phyloP scores from a whole-genome alignment of 2,113 vertebrate genomes.

The Nestor notabilis region DNA sequence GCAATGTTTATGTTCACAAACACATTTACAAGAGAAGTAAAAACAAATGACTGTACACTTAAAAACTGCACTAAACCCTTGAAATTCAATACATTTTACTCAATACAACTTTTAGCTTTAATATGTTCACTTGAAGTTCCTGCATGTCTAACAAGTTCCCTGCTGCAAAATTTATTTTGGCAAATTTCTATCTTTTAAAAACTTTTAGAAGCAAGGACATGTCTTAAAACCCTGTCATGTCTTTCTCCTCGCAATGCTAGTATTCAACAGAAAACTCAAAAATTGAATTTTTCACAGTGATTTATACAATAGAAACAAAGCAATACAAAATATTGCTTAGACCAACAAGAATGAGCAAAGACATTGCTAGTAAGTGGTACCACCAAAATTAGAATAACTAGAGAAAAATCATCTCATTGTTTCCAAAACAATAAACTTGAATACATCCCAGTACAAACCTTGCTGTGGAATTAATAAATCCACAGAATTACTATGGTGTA shows the following conservation, averaged over 20 bases:
- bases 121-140: neutral
- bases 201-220: neutral
- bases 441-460: neutral
- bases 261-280: rapidly evolving
- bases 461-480: neutral
- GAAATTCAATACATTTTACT: neutral
- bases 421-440: neutral
- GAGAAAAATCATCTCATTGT: neutral
- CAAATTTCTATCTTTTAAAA: neutral
- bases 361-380: neutral
- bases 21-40: neutral
- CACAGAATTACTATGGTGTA: neutral
- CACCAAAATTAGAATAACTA: neutral
- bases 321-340: neutral
- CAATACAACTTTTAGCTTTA: neutral
- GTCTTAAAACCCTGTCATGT: neutral
- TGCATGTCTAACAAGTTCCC: neutral
- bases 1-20: neutral
- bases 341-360: neutral
- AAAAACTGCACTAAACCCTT: neutral
- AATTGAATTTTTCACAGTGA: neutral
- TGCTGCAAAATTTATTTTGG: neutral
- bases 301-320: neutral
- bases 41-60: neutral
- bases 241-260: neutral